Conservation (phyloP, 2,888 invertebrate species). For the Doris montereyensis region DNA sequence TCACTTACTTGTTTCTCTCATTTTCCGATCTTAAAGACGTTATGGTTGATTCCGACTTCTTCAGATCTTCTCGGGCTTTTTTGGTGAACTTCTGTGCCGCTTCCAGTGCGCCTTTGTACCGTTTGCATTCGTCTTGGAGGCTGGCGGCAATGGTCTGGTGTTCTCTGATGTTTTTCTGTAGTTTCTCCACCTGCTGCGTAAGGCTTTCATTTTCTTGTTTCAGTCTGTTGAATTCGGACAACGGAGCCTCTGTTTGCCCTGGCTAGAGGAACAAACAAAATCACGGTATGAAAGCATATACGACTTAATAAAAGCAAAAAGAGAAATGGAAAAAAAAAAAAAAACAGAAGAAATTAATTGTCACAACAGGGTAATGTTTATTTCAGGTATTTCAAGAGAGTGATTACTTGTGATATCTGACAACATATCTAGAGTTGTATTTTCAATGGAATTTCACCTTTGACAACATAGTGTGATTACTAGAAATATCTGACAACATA, state of each 20-base stretch:
- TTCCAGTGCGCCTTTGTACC: conserved; percentile 58
- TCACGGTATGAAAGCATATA: too few relatives aligned
- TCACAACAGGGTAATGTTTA: too few relatives aligned
- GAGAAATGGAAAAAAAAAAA: too few relatives aligned
- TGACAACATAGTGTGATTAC: too few relatives aligned
- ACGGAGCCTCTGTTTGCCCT: conserved; percentile 60
- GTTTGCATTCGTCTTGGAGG: conserved; percentile 60
- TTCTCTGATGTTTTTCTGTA: conserved; percentile 57
- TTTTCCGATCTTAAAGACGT: conserved; percentile 57
- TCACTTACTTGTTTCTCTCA: conserved; percentile 57
- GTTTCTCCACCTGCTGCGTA: conserved; percentile 54
- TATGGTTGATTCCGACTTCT: conserved; percentile 55
- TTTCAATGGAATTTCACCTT: too few relatives aligned
- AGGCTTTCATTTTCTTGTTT: conserved; percentile 58
- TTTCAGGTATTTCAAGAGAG: too few relatives aligned
- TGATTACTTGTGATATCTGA: too few relatives aligned
- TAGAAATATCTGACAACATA: too few relatives aligned
- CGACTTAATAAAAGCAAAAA: too few relatives aligned
- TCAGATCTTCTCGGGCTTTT: conserved; percentile 58
- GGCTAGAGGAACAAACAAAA: conserved; percentile 38
- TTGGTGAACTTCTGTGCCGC: conserved; percentile 59
- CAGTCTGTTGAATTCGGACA: conserved; percentile 57
- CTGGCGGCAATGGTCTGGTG: conserved; percentile 52
- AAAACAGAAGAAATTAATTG: too few relatives aligned
- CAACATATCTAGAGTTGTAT: too few relatives aligned